Conservation (phyloP, 2,888 invertebrate genomes). For the Acholoe squamosa region DNA sequence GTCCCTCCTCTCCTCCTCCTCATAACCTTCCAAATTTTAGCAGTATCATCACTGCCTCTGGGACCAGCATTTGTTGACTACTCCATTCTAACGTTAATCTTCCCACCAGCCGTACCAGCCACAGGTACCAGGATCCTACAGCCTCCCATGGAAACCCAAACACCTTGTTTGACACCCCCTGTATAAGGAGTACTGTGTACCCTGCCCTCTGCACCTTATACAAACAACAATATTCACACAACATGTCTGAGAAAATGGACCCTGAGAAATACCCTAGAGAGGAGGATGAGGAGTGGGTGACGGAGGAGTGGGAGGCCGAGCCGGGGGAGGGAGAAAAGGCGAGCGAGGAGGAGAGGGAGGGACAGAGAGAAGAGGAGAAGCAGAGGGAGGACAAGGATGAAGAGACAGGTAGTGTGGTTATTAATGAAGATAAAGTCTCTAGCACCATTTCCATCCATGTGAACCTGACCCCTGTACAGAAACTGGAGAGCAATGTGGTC, state of each 20-base stretch:
- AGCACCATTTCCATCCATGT: neutral
- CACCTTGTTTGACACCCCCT: neutral
- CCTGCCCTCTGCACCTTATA: neutral
- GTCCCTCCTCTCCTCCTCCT: too few species aligned
- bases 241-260: conserved; percentile 26
- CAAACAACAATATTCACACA: neutral
- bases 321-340: neutral
- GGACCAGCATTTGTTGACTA: too few species aligned
- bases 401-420: neutral
- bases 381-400: neutral
- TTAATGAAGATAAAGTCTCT: neutral
- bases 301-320: neutral
- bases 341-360: too few species aligned
- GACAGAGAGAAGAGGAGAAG: too few species aligned
- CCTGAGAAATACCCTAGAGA: too few species aligned
- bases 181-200: too few species aligned
- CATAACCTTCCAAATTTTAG: too few species aligned
- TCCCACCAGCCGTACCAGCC: too few species aligned
- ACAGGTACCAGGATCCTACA: too few species aligned
- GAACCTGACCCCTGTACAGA: neutral
- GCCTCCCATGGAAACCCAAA: too few species aligned
- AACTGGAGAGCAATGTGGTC: neutral
- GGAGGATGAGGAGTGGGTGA: neutral
- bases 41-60: too few species aligned
- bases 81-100: too few species aligned